Evolutionary conservation across 2,888 invertebrate species (phyloP), one percentile per base, ranked within the genome.

Genomic region (Sussaba pulchella): DNA sequence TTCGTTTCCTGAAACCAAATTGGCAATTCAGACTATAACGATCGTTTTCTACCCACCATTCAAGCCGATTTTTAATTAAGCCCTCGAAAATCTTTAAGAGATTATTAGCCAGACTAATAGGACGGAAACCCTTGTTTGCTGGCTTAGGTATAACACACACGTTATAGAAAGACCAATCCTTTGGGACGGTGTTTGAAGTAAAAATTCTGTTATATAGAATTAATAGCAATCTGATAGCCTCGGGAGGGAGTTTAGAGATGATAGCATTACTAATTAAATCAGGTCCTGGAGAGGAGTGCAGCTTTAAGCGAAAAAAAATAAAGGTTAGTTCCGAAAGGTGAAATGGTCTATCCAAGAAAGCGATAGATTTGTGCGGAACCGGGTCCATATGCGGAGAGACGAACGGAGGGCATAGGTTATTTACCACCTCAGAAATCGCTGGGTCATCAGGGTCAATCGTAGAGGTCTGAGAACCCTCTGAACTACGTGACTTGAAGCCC

Each of bases 31-130:
- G 50, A 1, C 47, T 1, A 17, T 39, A 31, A 1, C 47, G 5
- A 5, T 66, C 36, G 12, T 47, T 24, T 2, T 66, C 50, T 1
- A 50, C n/a, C 50, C 36, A 66, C 36, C 47, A 66, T 2, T 47
- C 71, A 1, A 71, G 8, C 17, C 54, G 12, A 26, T 54, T 54
- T 5, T 54, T 54, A 24, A 54, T 26, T 4, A 54, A 1, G 2
- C 54, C 8, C 5, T 26, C 54, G n/a, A 54, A 54, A 26, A 54
- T 3, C 12, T 54, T 54, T 0, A 54, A 8, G 24, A 26, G 5
- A 26, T 26, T 26, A 26, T 26, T 54, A 0, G 54, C 54, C 12
- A 54, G 26, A 1, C n/a, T 12, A 5, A 26, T 26, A 2, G 54
- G 54, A 0, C 54, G 2, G 12, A 54, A 54, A 6, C 54, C 54